Base-by-base conservation (phyloP, 2,888 invertebrate species). In the Rhyacophila evoluta region DNA sequence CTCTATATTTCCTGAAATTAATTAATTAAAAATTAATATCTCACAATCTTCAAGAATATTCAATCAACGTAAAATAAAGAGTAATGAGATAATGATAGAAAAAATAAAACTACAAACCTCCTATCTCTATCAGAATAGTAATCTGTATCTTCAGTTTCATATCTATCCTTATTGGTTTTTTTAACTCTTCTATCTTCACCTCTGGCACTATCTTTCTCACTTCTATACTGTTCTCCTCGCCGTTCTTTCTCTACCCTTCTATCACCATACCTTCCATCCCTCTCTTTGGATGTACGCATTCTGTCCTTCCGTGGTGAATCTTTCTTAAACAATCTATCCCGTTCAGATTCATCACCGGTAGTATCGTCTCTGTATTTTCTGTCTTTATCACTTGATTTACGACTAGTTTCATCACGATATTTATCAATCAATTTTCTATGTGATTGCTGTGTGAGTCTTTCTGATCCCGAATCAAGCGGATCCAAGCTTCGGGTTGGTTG, bases 61-160 rank as follows among this genome's bases (percentile, higher is more conserved):
- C 37, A 70, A 37, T 33, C 55, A 12, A 74, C 29, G 41, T 19
- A 36, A 29, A 12, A 74, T n/a, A n/a, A n/a, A n/a, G n/a, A n/a
- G n/a, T n/a, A n/a, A n/a, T n/a, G n/a, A n/a, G n/a, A n/a, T n/a
- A n/a, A n/a, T n/a, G n/a, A n/a, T n/a, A n/a, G n/a, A n/a, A n/a
- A n/a, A n/a, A n/a, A n/a, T n/a, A n/a, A n/a, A n/a, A n/a, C n/a
- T n/a, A 71, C 25, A 29, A 72, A 89, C 89, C 90, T 88, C 83
- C 89, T 88, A 41, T 90, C 90, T 80, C 89, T 88, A 82, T 93
- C 92, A 79, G 91, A 89, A 85, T 92, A 93, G 86, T 92, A 93
- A 85, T 93, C 92, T 1, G 92, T 92, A 83, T 93, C 93, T 78
- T 94, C 93, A 0, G 91, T 90, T 82, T 94, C 93, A 85, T 93